Base-by-base conservation (phyloP, 2,113 vertebrate species). In the Cheilinus undulatus region DNA sequence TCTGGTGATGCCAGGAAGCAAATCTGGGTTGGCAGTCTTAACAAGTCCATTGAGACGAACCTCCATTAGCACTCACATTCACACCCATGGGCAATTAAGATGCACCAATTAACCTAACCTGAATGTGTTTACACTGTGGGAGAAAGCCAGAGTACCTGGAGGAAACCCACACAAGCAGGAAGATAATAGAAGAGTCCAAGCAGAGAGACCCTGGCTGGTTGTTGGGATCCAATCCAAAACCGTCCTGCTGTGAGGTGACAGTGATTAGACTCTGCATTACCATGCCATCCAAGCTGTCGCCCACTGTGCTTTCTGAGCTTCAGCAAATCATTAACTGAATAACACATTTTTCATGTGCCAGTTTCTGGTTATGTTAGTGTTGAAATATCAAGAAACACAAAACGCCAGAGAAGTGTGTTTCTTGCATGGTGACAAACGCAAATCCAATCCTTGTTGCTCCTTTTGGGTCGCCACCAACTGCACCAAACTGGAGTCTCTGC, bases 231-330 rank as follows among this genome's bases (percentile, higher is more conserved):
- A 45, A 45, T 45, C 19, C 42, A 45, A 9, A 20, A 45, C 42
- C 42, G n/a, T 45, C 42, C 42, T n/a, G 42, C 42, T 45, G 42
- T 45, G 42, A 45, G 42, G 42, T 45, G 42, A n/a, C 42, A 45
- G 42, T 9, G 6, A 14, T 20, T 15, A 45, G 42, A 14, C 17
- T 7, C 6, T 45, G 19, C 42, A n/a, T 45, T 45, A 45, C 14
- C 40, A 42, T 42, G 40, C 40, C 17, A 19, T 17, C 14, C 14
- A 42, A 42, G 40, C 40, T 42, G 40, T 15, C 19, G 40, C 40
- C 40, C 40, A 42, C 32, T 42, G 40, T 6, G 40, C 40, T 17
- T 6, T 17, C 6, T 6, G 4, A 42, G 40, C 40, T 42, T 15
- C 14, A 17, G 17, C 40, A 42, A 15, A 4, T 19, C 17, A 42